These are phyloP conservation scores for Halcyon smyrnensis DNA, from an alignment of 2,797 vertebrate species.

Conservation along the genomic window DNA sequence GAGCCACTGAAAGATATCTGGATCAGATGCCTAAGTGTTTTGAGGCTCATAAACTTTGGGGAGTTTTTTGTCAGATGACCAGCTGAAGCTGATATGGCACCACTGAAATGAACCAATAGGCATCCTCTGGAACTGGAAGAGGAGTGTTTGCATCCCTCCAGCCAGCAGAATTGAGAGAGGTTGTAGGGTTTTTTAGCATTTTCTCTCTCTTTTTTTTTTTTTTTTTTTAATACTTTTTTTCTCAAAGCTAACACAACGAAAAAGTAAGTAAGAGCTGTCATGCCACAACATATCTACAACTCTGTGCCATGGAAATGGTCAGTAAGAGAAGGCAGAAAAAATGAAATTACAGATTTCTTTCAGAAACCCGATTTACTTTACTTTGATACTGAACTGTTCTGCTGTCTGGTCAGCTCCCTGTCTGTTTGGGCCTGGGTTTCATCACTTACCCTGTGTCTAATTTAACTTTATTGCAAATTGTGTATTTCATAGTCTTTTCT, in stretches of 20 bases:
- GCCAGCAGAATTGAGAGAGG: not conserved
- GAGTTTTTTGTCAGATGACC: not conserved
- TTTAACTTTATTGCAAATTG: not conserved
- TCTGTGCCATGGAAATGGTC: not conserved
- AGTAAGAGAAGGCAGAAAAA: not conserved
- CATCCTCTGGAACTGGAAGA: not conserved
- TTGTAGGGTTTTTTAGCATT: not conserved
- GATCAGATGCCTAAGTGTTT: not conserved
- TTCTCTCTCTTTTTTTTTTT: not conserved
- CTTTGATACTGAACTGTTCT: not conserved
- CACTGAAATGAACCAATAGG: not conserved
- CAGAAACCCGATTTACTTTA: not conserved
- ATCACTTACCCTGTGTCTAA: not conserved
- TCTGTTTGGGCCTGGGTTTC: not conserved
- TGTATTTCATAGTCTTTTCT: not conserved
- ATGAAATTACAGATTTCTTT: not conserved
- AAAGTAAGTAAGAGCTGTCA: not conserved
- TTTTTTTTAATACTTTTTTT: not conserved
- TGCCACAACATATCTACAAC: not conserved
- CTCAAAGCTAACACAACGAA: not conserved
- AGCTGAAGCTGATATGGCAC: not conserved
- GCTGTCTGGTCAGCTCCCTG: not conserved
- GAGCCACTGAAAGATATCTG: not conserved
- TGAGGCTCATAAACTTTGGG: not conserved
- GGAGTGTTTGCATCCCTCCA: not conserved